Conservation (phyloP, 2,113 vertebrate species). For the Apteryx mantelli region DNA sequence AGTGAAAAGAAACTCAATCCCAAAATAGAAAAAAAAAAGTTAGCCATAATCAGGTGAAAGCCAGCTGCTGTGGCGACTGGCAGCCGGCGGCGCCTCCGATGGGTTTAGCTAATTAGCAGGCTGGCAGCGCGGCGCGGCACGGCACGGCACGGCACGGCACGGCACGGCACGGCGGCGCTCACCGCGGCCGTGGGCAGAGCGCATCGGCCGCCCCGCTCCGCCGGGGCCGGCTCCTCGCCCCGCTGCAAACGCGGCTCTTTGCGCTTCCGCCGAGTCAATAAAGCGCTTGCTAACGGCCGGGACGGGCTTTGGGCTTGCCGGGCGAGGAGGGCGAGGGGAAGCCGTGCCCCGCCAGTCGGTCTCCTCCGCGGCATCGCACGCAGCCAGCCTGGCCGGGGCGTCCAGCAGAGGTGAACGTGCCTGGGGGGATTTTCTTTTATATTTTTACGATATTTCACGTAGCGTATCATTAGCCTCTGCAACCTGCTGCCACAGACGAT, state of each 20-base stretch:
- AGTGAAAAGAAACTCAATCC: not conserved
- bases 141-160: no score
- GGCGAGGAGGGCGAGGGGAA: no score
- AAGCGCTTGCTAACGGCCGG: no score
- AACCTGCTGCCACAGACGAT: fast-evolving
- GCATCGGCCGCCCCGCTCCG: no score
- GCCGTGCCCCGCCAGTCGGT: no score
- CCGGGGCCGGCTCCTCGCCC: no score
- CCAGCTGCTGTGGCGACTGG: not conserved
- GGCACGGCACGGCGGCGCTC: not conserved
- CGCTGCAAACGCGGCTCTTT: no score
- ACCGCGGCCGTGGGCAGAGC: not conserved
- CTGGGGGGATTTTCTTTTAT: not conserved
- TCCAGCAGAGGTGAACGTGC: not conserved
- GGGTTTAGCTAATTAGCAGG: not conserved
- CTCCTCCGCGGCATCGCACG: no score
- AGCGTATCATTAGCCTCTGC: not conserved
- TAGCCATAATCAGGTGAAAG: not conserved
- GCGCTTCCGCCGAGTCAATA: no score
- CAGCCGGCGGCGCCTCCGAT: not conserved
- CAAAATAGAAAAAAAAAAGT: not conserved
- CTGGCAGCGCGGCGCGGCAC: no score
- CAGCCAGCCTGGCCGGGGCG: no score
- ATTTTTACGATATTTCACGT: not conserved
- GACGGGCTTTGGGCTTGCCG: no score